Conservation (phyloP, 2,113 vertebrate genomes). For the Phrynocephalus versicolor region DNA sequence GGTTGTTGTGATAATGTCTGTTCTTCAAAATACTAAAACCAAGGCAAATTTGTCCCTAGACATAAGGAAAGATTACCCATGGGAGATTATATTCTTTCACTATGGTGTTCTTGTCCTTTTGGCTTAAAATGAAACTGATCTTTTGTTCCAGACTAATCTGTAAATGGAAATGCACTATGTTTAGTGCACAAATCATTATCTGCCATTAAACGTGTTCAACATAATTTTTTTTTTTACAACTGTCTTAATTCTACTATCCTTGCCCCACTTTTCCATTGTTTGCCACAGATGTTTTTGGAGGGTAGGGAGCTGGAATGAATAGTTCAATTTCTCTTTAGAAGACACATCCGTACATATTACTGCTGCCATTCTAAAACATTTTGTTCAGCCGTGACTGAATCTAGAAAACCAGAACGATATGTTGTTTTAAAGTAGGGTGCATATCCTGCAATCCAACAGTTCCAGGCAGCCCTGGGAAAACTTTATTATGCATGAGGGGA, state of each 20-base stretch:
- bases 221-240: slow-evolving; percentile 42
- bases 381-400: background rate
- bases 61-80: slow-evolving; percentile 30
- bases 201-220: slow-evolving; percentile 43
- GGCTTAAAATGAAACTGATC: slow-evolving; percentile 57
- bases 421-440: background rate
- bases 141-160: slow-evolving; percentile 50
- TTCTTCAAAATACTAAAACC: slow-evolving; percentile 34
- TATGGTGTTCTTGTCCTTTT: slow-evolving; percentile 42
- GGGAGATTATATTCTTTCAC: slow-evolving; percentile 9
- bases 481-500: background rate
- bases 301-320: no score
- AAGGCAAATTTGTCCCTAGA: slow-evolving; percentile 13
- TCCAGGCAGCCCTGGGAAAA: no score
- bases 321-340: background rate
- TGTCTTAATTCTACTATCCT: slow-evolving; percentile 55
- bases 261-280: slow-evolving; percentile 44
- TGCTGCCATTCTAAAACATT: background rate
- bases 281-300: background rate
- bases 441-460: background rate
- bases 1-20: slow-evolving; percentile 22
- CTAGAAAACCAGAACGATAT: background rate
- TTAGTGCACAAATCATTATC: slow-evolving; percentile 51
- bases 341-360: background rate
- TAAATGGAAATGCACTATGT: slow-evolving; percentile 56